Evolutionary conservation across 2,888 invertebrate genomes (phyloP), one percentile per base, ranked within the genome.

Genomic region (Andrena praecox): DNA sequence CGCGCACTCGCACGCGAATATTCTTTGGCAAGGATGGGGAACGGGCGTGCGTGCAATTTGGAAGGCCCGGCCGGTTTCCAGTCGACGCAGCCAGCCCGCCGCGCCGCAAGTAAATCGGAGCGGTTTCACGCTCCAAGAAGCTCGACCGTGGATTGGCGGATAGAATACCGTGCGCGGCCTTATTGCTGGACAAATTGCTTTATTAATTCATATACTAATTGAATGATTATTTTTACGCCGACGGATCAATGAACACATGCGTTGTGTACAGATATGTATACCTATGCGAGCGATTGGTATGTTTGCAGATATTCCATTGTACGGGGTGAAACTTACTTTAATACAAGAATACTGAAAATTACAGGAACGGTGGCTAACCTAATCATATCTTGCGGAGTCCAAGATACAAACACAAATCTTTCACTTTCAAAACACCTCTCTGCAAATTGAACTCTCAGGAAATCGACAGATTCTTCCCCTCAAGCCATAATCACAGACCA

Each of bases 21-120:
- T 73, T 62, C 71, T 76, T 72, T 64, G 27, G 52, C 56, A 56
- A 72, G 68, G 74, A 71, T 62, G 42, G 29, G 10, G 56, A 59
- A 56, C 56, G 59, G 24, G 24, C 12, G 50, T 20, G 64, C 77
- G 75, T 60, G 73, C 70, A 87, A 86, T 87, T 87, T 77, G 76
- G 48, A 62, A 68, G 62, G 66, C 20, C 24, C 63, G 16, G 29
- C 63, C 48, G 69, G 71, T 75, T 85, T 84, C 73, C 78, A 77
- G 87, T 60, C 69, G 48, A 31, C 35, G 62, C 77, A 80, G 77
- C 80, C 68, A 86, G 59, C 70, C 64, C 50, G 70, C 67, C 67
- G 60, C 50, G 70, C 67, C 67, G 60, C 54, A 69, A 82, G 64
- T 66, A 54, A 71, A 76, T 80, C 71, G 67, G 8, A 12, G 35